Conservation (phyloP, 2,888 invertebrate genomes). For the Agapostemon virescens region DNA sequence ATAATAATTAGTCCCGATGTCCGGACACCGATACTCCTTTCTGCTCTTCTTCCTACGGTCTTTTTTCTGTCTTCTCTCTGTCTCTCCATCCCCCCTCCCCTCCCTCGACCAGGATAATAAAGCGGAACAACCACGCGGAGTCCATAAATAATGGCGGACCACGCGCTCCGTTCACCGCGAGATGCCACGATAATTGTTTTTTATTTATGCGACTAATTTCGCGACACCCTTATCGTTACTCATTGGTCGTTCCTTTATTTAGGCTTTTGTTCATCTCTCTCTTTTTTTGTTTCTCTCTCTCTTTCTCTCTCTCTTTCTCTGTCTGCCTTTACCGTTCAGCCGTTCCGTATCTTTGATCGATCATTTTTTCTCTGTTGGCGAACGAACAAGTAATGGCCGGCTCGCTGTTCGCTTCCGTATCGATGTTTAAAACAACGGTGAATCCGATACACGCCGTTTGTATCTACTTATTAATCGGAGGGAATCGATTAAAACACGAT, state of each 20-base stretch:
- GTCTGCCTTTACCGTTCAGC: neutral
- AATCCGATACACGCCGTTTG: slow-evolving; percentile 41
- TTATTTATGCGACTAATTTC: slow-evolving; percentile 32
- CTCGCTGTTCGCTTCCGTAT: neutral
- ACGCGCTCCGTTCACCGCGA: slow-evolving; percentile 22
- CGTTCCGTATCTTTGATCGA: neutral
- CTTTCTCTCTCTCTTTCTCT: neutral
- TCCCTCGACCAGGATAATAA: slow-evolving; percentile 50
- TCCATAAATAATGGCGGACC: slow-evolving; percentile 66
- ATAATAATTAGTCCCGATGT: slow-evolving; percentile 72
- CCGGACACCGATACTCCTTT: slow-evolving; percentile 58
- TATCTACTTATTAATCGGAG: slow-evolving; percentile 64
- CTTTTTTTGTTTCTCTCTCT: neutral
- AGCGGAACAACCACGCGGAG: slow-evolving; percentile 41
- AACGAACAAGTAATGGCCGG: neutral
- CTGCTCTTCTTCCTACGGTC: slow-evolving; percentile 11
- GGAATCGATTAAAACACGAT: slow-evolving; percentile 58
- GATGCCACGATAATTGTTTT: slow-evolving; percentile 40
- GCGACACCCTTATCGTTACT: slow-evolving; percentile 22
- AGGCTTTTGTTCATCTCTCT: neutral
- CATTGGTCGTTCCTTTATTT: slow-evolving; percentile 13
- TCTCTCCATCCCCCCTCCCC: neutral
- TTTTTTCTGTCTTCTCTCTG: neutral
- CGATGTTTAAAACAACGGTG: slow-evolving; percentile 4
- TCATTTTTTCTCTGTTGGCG: neutral